Evolutionary conservation across 2,888 invertebrate genomes (phyloP).

Genomic region (Hedya salicella): DNA sequence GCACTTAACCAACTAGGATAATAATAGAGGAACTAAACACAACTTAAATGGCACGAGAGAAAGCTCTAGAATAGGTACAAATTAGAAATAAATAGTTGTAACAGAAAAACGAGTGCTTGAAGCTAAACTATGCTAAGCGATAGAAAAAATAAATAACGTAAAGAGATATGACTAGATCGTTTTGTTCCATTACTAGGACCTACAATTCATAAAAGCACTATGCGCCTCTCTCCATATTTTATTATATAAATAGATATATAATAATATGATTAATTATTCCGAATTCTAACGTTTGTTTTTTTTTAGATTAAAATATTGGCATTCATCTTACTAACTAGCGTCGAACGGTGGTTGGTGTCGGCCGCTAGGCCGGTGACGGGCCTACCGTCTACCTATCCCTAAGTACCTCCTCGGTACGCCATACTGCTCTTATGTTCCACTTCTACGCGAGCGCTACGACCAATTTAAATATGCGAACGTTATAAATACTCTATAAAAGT

Average conservation of each 20-base stretch:
- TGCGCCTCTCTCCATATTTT: slow-evolving; percentile 83
- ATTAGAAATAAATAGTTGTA: slow-evolving; percentile 57
- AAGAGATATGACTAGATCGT: slow-evolving; percentile 84
- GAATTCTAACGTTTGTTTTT: slow-evolving; percentile 78
- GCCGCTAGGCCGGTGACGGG: slow-evolving; percentile 51
- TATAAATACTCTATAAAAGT: slow-evolving; percentile 76
- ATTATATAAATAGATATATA: slow-evolving; percentile 81
- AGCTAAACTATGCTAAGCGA: slow-evolving; percentile 85
- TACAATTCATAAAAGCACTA: slow-evolving; percentile 84
- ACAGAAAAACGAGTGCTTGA: slow-evolving; percentile 75
- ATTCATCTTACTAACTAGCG: slow-evolving; percentile 79
- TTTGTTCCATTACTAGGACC: slow-evolving; percentile 79
- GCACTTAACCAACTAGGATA: slow-evolving; percentile 40
- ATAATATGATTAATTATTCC: slow-evolving; percentile 81
- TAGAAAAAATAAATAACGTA: slow-evolving; percentile 79
- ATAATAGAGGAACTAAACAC: slow-evolving; percentile 33
- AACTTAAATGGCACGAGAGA: slow-evolving; percentile 43
- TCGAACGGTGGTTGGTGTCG: slow-evolving; percentile 62
- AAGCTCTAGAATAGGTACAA: slow-evolving; percentile 49
- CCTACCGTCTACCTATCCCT: slow-evolving; percentile 61
- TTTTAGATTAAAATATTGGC: slow-evolving; percentile 81
- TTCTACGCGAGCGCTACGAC: slow-evolving; percentile 68
- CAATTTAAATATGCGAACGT: slow-evolving; percentile 67
- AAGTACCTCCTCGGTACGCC: slow-evolving; percentile 59
- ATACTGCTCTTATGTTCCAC: slow-evolving; percentile 55